Evolutionary conservation across 2,113 vertebrate genomes (phyloP).

Genomic region (cat (Felis catus)): F.catus_Fca126_mat1.0 CM031411.1:120576001-120576500

Average conservation of each 20-base stretch:
- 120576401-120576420: neutral
- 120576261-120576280: neutral
- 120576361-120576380: neutral
- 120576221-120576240: neutral
- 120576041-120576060: neutral
- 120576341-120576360: neutral
- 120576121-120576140: neutral
- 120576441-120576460: neutral
- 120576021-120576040: neutral
- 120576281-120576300: neutral
- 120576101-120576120: neutral
- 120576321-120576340: neutral
- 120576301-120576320: neutral
- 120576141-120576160: neutral
- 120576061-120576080: neutral
- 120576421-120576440: neutral
- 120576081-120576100: neutral
- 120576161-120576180: neutral
- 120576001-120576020: neutral
- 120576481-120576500: neutral
- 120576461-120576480: neutral
- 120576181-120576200: neutral
- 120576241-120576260: neutral
- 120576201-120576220: neutral
- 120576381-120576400: neutral